Evolutionary conservation across 2,888 invertebrate genomes (phyloP), one percentile per base, ranked within the genome.

Genomic region (Protodeltote pygarga): DNA sequence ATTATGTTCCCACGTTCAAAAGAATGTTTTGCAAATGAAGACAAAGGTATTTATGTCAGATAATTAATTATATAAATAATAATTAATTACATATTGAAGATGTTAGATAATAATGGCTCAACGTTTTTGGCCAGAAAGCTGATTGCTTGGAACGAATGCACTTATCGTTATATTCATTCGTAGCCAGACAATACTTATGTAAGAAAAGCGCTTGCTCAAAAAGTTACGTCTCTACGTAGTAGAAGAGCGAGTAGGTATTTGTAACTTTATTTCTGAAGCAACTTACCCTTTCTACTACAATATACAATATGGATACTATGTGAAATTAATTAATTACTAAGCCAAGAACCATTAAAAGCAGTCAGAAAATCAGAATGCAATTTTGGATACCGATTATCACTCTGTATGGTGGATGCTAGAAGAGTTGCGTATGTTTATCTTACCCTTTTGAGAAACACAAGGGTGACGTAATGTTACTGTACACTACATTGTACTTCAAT

Each of bases 1-100:
- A n/a, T 58, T 51, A 57, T 31, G 15, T 64, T 59, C 57, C 49
- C 59, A 67, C 62, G 62, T 29, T 33, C 19, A 31, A 48, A 27
- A 28, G 5, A 51, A 48, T 54, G 38, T 45, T 59, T 34, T 39
- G 25, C 46, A 21, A 37, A 31, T 13, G 34, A 50, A 55, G 34
- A 54, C 69, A 65, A 59, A 55, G 47, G 37, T 42, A 50, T 65
- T 47, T 47, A 33, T 57, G 51, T 27, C 29, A 40, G 20, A 42
- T 42, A 27, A 47, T 42, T 47, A 48, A 68, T 48, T 17, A 20
- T 33, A 27, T 47, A 25, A 44, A 52, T 51, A 44, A 44, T 47
- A 25, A 44, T 55, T 51, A 44, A 44, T 47, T 15, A 51, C 38
- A 24, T 28, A 19, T 21, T 52, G 34, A 46, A 20, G 42, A 35